phyloP scores from a whole-genome alignment of 1,140 invertebrate species.

The Zaprionus ghesquierei region DNA sequence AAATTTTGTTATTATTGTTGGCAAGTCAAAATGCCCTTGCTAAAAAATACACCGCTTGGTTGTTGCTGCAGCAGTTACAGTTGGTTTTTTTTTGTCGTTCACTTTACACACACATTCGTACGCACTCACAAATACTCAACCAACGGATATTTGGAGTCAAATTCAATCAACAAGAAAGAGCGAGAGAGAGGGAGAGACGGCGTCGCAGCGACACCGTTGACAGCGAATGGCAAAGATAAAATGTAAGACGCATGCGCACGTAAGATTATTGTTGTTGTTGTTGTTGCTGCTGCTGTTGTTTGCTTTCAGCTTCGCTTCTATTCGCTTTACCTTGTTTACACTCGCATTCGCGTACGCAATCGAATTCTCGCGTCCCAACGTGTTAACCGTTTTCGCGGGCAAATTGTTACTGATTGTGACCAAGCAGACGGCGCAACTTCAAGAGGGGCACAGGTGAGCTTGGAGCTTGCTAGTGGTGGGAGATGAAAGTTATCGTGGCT shows the following conservation, averaged over 20 bases:
- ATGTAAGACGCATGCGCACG: conserved; percentile 42
- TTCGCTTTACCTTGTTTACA: conserved; percentile 14
- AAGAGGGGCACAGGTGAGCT: conserved; percentile 41
- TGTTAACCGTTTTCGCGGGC: conserved; percentile 72
- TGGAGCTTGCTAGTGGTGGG: conserved; percentile 30
- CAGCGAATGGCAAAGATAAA: conserved; percentile 41
- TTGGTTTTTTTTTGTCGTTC: conserved; percentile 26
- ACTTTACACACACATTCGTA: conserved; percentile 5
- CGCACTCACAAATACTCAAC: conserved; percentile 12
- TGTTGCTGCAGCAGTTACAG: conserved; percentile 35
- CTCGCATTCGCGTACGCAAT: conserved; percentile 22
- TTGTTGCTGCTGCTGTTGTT: conserved; percentile 20
- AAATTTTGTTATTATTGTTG: neutral
- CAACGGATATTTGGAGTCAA: conserved; percentile 35
- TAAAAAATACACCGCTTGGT: conserved; percentile 4
- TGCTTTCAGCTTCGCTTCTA: conserved; percentile 20
- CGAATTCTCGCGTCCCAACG: conserved; percentile 46
- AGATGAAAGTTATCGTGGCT: neutral
- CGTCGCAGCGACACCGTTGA: neutral
- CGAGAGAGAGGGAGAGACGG: conserved; percentile 4
- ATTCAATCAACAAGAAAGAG: conserved; percentile 44
- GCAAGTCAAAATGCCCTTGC: neutral
- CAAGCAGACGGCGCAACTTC: conserved; percentile 37
- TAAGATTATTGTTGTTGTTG: conserved; percentile 21
- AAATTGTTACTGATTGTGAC: conserved; percentile 64